Evolutionary conservation across 1,140 invertebrate species (phyloP), one percentile per base, ranked within the genome.

Genomic region (Pteromalus puparum): DNA sequence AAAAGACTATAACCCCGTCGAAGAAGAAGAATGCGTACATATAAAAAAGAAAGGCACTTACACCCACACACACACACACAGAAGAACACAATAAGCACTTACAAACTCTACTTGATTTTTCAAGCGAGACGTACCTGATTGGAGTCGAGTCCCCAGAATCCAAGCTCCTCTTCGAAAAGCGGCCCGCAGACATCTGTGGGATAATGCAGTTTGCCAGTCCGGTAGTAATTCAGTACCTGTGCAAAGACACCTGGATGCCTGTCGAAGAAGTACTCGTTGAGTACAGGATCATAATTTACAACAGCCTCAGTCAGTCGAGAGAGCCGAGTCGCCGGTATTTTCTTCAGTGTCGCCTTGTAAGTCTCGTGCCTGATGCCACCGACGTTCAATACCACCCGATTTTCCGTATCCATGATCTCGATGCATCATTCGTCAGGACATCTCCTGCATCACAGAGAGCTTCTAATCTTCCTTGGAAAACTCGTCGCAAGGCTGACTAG

Each of bases 261-360:
- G 94, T 99, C 98, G 93, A 99, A 99, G 95, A 99, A 99, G 94
- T 99, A 99, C 93, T 99, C 98, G 93, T 99, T 99, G 86, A 99
- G 94, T 88, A 99, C 96, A 21, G 98, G 97, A 94, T 99, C 98
- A 93, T 99, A 99, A 93, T 99, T 99, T 88, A 96, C 97, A 85
- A 98, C 93, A n/a, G 96, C 96, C 92, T 98, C 97, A 7, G 97
- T 98, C 75, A 98, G 94, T 76, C 97, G 93, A 26, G 97, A 98
- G 77, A 98, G 94, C 84, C 98, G 93, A 5, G 98, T 99, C 38
- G 98, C 98, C 53, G 98, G 98, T 89, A 99, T 98, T 93, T 99
- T 99, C 93, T 98, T 98, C 87, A 98, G 92, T 38, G 96, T 97
- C 68, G 96, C 96, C 93, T 98, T 98, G 93, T 99, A 99, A 75